Evolutionary conservation across 2,888 invertebrate genomes (phyloP), one percentile per base, ranked within the genome.

Genomic region (Stenodera caucasica): DNA sequence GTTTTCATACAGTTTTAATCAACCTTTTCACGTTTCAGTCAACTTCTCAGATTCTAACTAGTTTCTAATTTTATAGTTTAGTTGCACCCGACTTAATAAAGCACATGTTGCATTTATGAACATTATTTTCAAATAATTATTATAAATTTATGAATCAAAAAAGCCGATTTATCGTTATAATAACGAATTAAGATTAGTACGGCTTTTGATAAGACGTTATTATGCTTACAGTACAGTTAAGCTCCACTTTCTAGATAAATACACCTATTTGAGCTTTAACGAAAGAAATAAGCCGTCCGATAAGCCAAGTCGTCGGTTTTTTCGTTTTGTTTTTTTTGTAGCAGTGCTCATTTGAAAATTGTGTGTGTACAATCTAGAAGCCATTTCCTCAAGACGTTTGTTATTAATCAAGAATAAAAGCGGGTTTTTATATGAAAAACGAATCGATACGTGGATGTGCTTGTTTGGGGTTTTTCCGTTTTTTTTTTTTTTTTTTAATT

Each of bases 181-280:
- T n/a, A n/a, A n/a, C n/a, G n/a, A n/a, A n/a, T n/a, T n/a, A n/a
- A n/a, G n/a, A n/a, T n/a, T n/a, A n/a, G n/a, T n/a, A n/a, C n/a
- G n/a, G n/a, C n/a, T 63, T 56, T 49, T 55, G 64, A 62, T 62
- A 60, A 62, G 58, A 61, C 49, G 50, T 49, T 59, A 56, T 64
- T 63, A n/a, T 65, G 57, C 57, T 53, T 55, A 58, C 57, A 7
- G 23, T 14, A n/a, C 5, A 15, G 7, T 26, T 26, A 26, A 26
- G 26, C 26, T 6, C 26, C 7, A 6, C 26, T 26, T 26, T 26
- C n/a, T 26, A 26, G 26, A 26, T 26, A 26, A 26, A 26, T 26
- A 26, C 26, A 26, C 7, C 26, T 26, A 26, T 6, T 3, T 26
- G 26, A 26, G 7, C 26, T 26, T 26, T 26, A 26, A 26, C 26